These are phyloP conservation scores for Melanotaenia maccullochi DNA, from an alignment of 2,797 vertebrate genomes.

Conservation along the genomic window DNA sequence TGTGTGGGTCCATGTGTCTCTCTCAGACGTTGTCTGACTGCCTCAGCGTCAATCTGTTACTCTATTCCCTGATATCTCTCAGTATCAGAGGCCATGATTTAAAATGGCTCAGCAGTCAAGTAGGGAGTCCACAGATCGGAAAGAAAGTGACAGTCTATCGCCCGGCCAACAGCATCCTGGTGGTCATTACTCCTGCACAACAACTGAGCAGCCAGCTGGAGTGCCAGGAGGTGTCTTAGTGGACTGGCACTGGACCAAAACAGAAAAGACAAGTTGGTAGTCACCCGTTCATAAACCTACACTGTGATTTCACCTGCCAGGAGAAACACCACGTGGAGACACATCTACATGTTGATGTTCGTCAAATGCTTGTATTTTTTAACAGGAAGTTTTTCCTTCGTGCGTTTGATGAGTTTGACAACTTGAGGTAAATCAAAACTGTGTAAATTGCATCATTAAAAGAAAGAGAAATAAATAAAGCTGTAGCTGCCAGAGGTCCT, in stretches of 20 bases:
- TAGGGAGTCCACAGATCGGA: constrained; percentile 41
- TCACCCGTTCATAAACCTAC: constrained; percentile 13
- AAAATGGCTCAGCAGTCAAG: constrained; percentile 35
- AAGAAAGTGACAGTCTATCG: constrained; percentile 29
- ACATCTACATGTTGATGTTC: constrained; percentile 4
- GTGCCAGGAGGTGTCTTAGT: constrained; percentile 63
- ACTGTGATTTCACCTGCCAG: constrained; percentile 3
- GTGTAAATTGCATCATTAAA: constrained; percentile 52
- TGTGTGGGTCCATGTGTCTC: constrained; percentile 64
- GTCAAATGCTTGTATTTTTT: constrained; percentile 29
- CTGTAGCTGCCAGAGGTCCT: constrained; percentile 58
- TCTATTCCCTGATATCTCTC: constrained; percentile 51
- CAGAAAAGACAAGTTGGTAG: constrained; percentile 34
- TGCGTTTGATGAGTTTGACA: constrained; percentile 35
- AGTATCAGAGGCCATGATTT: constrained; percentile 62
- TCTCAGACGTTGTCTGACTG: constrained; percentile 52
- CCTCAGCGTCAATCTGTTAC: constrained; percentile 53
- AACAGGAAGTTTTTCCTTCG: constrained; percentile 4
- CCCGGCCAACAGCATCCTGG: constrained; percentile 58
- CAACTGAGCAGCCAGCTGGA: constrained; percentile 68
- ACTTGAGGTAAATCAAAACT: constrained; percentile 52
- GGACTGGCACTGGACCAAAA: constrained; percentile 57
- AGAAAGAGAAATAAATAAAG: constrained; percentile 25
- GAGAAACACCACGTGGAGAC: constrained; percentile 6
- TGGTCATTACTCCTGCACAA: constrained; percentile 64